Evolutionary conservation across 2,797 vertebrate species (phyloP), one percentile per base, ranked within the genome.

Genomic region (Lepilemur septentrionalis): DNA sequence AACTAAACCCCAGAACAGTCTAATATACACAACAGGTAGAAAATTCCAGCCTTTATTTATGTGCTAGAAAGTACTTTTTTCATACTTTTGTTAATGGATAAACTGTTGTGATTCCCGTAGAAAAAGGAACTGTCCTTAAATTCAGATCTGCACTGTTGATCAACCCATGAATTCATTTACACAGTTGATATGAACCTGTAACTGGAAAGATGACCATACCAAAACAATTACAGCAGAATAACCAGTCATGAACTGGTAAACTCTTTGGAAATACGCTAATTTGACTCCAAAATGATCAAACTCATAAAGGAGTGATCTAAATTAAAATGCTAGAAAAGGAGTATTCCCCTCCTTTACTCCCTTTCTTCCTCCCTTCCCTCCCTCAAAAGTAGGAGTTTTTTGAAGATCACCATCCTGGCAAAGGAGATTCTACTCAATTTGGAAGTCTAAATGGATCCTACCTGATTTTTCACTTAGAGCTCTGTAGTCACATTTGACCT

Each of bases 401-500:
- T 38, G 50, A 93, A 70, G 43, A 95, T 87, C 70, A 46, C 72
- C 30, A 13, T 67, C 57, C 83, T 20, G 32, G 55, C 32, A 55
- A 78, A 89, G 63, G 70, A 86, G 46, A 82, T 46, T 94, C 46
- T 65, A 59, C 70, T 88, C 91, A 81, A 52, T 92, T 76, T 69
- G 28, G 78, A 76, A 95, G 15, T 55, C 86, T 94, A 90, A 96
- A 59, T 28, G 80, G 67, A 75, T 25, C 5, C 48, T 41, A 48
- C 41, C 70, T 78, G 80, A 86, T 61, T 97, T 96, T 84, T 94
- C 83, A 84, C 70, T 72, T 85, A 61, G 11, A 88, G 92, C 70
- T 80, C n/a, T 9, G 11, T 17, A 75, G 87, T 89, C 83, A 92
- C 72, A 84, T 83, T 14, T 94, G 85, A 97, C 97, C 92, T 96